These are phyloP conservation scores for Larimichthys crocea DNA, from an alignment of 2,113 vertebrate genomes.

Conservation along the genomic window DNA sequence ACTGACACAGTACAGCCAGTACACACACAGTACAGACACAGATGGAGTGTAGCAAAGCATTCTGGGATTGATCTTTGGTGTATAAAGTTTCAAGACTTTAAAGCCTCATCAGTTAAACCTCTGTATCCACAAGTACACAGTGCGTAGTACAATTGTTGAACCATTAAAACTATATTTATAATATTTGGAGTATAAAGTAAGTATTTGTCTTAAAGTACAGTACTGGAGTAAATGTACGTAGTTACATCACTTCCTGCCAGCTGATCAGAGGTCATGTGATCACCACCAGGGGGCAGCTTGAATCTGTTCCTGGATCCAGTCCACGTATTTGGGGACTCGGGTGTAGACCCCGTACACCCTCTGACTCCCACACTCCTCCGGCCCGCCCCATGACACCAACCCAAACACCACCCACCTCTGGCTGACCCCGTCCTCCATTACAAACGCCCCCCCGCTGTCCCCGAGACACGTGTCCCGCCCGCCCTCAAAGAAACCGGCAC, in stretches of 20 bases:
- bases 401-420: conserved; percentile 91
- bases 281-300: neutral
- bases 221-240: neutral
- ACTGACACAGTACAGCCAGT: too few relatives aligned
- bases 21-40: too few relatives aligned
- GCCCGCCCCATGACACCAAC: conserved; percentile 96
- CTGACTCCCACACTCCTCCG: conserved; percentile 94
- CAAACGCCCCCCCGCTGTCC: conserved; percentile 95
- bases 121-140: too few relatives aligned
- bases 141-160: too few relatives aligned
- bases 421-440: conserved; percentile 85
- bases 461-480: conserved; percentile 96
- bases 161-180: too few relatives aligned
- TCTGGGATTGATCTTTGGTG: too few relatives aligned
- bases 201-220: too few relatives aligned
- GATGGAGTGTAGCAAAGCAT: too few relatives aligned
- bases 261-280: too few relatives aligned
- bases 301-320: neutral
- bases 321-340: conserved; percentile 1
- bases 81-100: too few relatives aligned
- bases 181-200: too few relatives aligned
- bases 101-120: too few relatives aligned
- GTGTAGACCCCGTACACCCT: conserved; percentile 98
- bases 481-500: conserved; percentile 92
- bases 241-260: neutral